Base-by-base conservation (phyloP, 2,113 vertebrate genomes). In the Onychostoma macrolepis region DNA sequence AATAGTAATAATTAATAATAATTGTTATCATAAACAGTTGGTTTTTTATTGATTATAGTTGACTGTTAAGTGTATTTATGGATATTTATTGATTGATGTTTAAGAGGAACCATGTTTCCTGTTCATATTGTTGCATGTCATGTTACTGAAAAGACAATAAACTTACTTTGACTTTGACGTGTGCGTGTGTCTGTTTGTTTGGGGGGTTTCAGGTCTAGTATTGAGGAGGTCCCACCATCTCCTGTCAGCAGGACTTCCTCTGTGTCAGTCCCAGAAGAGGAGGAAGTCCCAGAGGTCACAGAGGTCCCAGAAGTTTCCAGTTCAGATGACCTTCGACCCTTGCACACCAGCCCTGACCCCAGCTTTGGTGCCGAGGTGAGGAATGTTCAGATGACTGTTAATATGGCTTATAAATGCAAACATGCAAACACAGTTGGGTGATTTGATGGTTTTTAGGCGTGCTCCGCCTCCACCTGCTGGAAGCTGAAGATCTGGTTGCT, bases 281-380 rank as follows among this genome's bases (percentile, higher is more conserved):
- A 88, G 61, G 82, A 88, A 12, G 56, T 63, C 33, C 82, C 63
- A 71, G 71, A 63, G 15, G 26, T 43, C 53, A 28, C 75, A 13
- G 71, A 63, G 15, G 26, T 43, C 53, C 26, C 75, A 28, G 67
- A 89, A 61, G 77, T 83, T 33, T 53, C 80, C 19, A 28, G 36
- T 33, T 83, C 88, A 38, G 85, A 1, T 87, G 90, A 90, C 67
- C 85, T 91, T 87, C 92, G 89, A 72, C 93, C 91, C 61, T 79
- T 86, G 36, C 89, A 92, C 78, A 92, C 93, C 56, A 91, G 33
- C 17, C 93, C 92, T 24, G 78, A 85, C 33, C 88, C 74, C 69
- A 81, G 87, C 88, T 96, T 96, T 90, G 94, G 89, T 41, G 83
- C 87, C 67, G 91, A 96, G 95, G 95, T 96, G 81, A 80, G 88